Evolutionary conservation across 1,140 invertebrate genomes (phyloP).

Genomic region (Oryzaephilus surinamensis): DNA sequence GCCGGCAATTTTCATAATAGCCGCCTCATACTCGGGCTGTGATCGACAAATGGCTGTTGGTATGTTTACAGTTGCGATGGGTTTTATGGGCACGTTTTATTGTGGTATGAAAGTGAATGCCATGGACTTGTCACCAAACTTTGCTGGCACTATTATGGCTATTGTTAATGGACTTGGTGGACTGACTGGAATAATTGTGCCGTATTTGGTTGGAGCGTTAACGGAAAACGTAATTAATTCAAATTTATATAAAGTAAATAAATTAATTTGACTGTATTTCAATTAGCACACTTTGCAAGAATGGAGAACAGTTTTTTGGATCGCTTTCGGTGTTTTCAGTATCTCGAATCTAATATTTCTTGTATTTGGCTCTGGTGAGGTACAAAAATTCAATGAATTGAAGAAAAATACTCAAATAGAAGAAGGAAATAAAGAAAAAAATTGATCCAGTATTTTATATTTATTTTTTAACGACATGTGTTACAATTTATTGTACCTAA

Average conservation of each 20-base stretch:
- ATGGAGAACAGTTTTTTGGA: conserved; percentile 76
- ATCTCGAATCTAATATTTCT: conserved; percentile 61
- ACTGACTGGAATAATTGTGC: conserved; percentile 67
- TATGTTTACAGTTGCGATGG: conserved; percentile 61
- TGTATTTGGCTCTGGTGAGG: conserved; percentile 56
- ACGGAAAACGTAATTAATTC: conserved; percentile 27
- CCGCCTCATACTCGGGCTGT: conserved; percentile 72
- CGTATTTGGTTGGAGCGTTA: conserved; percentile 56
- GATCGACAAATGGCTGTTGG: conserved; percentile 49
- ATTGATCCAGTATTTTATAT: too few species aligned
- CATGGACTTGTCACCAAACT: conserved; percentile 72
- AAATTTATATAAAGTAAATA: neutral
- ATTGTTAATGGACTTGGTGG: conserved; percentile 76
- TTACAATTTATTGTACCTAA: too few species aligned
- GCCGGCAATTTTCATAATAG: conserved; percentile 66
- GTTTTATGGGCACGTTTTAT: conserved; percentile 64
- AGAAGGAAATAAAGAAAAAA: too few species aligned
- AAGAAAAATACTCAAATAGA: too few species aligned
- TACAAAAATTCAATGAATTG: too few species aligned
- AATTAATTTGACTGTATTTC: conserved; percentile 18
- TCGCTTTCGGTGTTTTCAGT: conserved; percentile 59
- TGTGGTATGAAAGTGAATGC: conserved; percentile 71
- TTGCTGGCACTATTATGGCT: conserved; percentile 72
- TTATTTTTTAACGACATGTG: too few species aligned
- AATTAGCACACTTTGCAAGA: conserved; percentile 57